Percentiles rank a stretch among this genome's conserved stretches.
phyloP scores from a whole-genome alignment of 2,113 vertebrate species.

The Tragelaphus buxtoni region DNA sequence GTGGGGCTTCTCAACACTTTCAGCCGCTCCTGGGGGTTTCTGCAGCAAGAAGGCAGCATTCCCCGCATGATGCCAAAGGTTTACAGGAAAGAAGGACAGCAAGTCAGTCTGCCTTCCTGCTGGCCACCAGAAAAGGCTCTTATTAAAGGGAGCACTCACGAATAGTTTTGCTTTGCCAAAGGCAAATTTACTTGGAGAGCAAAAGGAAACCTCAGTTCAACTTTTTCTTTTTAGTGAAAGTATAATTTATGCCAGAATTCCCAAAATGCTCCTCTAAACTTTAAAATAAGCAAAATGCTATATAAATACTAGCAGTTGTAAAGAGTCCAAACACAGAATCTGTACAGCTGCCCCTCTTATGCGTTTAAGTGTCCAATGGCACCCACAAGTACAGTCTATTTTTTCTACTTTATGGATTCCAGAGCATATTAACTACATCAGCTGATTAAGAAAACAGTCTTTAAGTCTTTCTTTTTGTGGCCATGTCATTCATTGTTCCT shows the following conservation, averaged over 20 bases:
- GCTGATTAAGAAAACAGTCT: neutral
- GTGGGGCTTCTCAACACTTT: neutral
- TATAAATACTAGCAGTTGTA: neutral
- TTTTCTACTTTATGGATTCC: neutral
- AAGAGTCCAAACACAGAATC: neutral
- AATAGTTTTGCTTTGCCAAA: neutral
- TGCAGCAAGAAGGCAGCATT: neutral
- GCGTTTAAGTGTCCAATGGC: accelerated
- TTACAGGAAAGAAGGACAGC: neutral
- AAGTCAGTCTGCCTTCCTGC: neutral
- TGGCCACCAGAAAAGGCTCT: neutral
- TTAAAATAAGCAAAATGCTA: neutral
- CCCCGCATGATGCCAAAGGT: neutral
- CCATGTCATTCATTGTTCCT: neutral
- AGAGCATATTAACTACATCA: neutral
- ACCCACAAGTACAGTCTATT: accelerated
- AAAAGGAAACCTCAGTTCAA: neutral
- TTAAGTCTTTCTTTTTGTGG: neutral
- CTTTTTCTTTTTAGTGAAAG: neutral
- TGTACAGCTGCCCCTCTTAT: neutral
- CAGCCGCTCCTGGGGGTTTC: neutral
- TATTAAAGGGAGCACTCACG: neutral
- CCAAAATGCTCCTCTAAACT: neutral
- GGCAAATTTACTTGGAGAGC: neutral
- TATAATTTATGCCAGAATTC: neutral